These are phyloP conservation scores for Lochmaea crataegi DNA, from an alignment of 2,888 invertebrate genomes.

Conservation along the genomic window DNA sequence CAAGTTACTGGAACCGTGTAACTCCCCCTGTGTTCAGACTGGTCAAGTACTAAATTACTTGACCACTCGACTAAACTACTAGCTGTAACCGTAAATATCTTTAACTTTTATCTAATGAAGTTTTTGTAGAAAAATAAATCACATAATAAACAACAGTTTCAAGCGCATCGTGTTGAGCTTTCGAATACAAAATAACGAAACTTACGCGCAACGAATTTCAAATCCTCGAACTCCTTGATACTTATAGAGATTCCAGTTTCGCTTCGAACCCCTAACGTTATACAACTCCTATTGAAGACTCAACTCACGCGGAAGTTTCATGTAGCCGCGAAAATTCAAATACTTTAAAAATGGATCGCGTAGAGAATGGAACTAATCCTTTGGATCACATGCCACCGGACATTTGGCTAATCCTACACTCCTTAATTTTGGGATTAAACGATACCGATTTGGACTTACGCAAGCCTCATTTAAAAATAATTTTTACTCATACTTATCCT, in stretches of 20 bases:
- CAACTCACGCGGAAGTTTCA: neutral
- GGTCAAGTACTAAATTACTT: too few species aligned
- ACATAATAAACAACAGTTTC: too few species aligned
- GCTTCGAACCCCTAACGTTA: neutral
- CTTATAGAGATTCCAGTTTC: constrained; percentile 15
- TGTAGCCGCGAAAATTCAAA: constrained; percentile 10
- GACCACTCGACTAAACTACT: too few species aligned
- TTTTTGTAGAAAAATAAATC: too few species aligned
- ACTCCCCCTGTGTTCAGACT: too few species aligned
- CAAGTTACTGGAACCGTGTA: too few species aligned
- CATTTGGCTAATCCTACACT: constrained; percentile 56
- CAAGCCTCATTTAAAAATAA: constrained; percentile 71
- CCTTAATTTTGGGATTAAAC: constrained; percentile 56
- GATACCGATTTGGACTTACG: constrained; percentile 66
- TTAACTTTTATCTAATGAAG: too few species aligned
- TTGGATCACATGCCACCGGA: constrained; percentile 55
- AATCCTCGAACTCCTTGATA: neutral
- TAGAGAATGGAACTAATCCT: constrained; percentile 28
- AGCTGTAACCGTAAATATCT: too few species aligned
- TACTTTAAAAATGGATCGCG: constrained; percentile 20
- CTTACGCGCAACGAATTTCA: constrained; percentile 1
- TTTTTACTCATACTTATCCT: constrained; percentile 70
- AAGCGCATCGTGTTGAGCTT: neutral
- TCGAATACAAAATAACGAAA: neutral
- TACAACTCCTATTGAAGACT: neutral